Base-by-base conservation (phyloP, 2,888 invertebrate genomes). In the Priocnemis perturbator region DNA sequence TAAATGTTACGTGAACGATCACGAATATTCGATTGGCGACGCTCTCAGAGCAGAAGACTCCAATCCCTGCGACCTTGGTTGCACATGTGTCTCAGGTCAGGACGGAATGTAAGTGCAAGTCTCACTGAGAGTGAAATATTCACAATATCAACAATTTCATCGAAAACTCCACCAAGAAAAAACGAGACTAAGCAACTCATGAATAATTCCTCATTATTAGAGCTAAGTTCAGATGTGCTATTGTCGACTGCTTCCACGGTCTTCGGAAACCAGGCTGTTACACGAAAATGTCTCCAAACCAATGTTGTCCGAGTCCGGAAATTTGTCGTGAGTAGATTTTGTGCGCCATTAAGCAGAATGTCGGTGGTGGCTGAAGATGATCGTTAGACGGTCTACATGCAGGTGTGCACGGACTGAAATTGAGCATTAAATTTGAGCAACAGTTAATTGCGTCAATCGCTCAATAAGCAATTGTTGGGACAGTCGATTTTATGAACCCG, bases 1-100 rank as follows among this genome's bases (percentile, higher is more conserved):
- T 23, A 86, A 86, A 60, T 87, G 87, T 66, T 83, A 86, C 26
- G 56, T 73, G 2, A 85, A 85, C 21, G 79, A 72, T 0, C 59
- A 83, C 11, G 76, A 55, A 14, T 87, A 87, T 52, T 60, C 56
- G 3, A 50, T 84, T 17, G 81, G 82, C 0, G 83, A 87, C 7
- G 0, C 0, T 0, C 62, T 87, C 7, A 81, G 26, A 37, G 64
- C 73, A 0, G 85, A 83, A 56, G 83, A 87, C 48, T 23, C 64
- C 1, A 71, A 79, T 70, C 81, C 85, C 3, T 87, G 87, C 61
- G 84, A 86, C 50, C 14, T 79, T 0, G 78, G 23, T 0, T 87
- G 86, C 61, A 1, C 0, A 0, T 86, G 86, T 50, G 0, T 0
- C 0, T 19, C 45, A 11, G 56, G 48, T 7, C 0, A 7, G 0